Percentiles rank a stretch among this genome's conserved stretches.
These are phyloP conservation scores for Bombus pascuorum DNA, from an alignment of 1,140 invertebrate species.

Conservation along the genomic window DNA sequence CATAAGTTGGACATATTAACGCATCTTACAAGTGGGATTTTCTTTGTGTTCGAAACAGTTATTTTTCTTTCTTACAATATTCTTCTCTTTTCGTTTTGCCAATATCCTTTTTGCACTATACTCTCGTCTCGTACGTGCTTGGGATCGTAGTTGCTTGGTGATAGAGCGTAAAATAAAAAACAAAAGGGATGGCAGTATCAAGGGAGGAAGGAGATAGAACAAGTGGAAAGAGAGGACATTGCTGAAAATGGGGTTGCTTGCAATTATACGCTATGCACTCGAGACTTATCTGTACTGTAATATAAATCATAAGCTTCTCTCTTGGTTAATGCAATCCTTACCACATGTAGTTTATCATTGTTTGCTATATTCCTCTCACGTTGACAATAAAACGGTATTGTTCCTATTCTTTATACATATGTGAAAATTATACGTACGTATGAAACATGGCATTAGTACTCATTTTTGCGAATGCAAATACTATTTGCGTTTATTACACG, in stretches of 20 bases:
- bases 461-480: no score
- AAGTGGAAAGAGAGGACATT: conserved; percentile 28
- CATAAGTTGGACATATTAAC: no score
- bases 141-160: conserved; percentile 1
- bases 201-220: conserved; percentile 44
- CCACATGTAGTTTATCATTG: background rate
- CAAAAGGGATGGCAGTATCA: conserved; percentile 30
- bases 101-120: conserved; percentile 28
- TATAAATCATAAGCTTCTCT: conserved; percentile 8
- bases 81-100: background rate
- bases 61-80: conserved; percentile 2
- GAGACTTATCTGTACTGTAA: conserved; percentile 63
- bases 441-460: background rate
- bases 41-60: no score
- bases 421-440: no score
- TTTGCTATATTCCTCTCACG: background rate
- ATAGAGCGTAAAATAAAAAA: conserved; percentile 39
- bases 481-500: no score
- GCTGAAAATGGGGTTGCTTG: conserved; percentile 64
- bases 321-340: background rate
- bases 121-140: conserved; percentile 26
- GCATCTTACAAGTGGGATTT: no score
- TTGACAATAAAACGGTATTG: background rate
- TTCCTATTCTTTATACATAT: background rate
- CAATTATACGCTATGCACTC: conserved; percentile 64